phyloP scores from a whole-genome alignment of 2,888 invertebrate species.

The Chironomus tentans region DNA sequence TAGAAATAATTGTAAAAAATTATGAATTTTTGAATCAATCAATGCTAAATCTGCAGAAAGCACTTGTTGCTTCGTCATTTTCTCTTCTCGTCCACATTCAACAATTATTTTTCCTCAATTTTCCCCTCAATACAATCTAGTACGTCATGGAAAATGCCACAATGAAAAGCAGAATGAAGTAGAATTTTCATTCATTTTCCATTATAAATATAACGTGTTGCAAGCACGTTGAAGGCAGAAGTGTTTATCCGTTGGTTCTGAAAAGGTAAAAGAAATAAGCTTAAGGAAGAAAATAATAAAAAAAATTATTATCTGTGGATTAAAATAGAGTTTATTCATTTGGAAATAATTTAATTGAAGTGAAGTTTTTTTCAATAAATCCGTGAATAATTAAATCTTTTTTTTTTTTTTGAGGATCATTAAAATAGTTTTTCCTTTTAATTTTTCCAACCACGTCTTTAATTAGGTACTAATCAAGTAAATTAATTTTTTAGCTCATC shows the following conservation, averaged over 20 bases:
- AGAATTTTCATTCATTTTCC: neutral
- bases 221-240: slow-evolving; percentile 4
- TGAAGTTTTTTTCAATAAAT: neutral
- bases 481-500: no score
- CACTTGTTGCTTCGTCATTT: neutral
- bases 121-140: neutral
- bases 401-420: no score
- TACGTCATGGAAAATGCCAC: neutral
- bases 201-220: slow-evolving; percentile 13
- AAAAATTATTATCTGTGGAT: neutral
- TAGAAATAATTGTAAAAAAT: no score
- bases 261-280: neutral
- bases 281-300: neutral
- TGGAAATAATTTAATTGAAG: neutral
- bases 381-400: no score
- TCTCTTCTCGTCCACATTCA: neutral
- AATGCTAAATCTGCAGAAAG: neutral
- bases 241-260: slow-evolving; percentile 21
- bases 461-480: no score
- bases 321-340: neutral
- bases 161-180: neutral
- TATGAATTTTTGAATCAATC: no score
- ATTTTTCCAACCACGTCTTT: no score
- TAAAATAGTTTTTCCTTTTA: no score
- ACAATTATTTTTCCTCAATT: neutral